phyloP scores from a whole-genome alignment of 2,113 vertebrate genomes.

The Strix uralensis region DNA sequence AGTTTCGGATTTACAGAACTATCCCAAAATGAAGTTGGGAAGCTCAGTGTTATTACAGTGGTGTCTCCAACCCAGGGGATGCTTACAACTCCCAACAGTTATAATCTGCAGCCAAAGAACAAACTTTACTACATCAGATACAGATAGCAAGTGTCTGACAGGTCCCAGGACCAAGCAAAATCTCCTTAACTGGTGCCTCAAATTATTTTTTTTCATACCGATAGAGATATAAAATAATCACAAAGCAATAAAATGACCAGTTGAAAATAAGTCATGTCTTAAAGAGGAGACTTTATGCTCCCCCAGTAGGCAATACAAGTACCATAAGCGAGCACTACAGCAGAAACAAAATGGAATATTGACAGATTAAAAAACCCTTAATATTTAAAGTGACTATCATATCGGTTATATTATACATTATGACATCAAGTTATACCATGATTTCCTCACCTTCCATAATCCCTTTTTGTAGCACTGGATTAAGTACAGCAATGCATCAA shows the following conservation, averaged over 20 bases:
- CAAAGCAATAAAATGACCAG: not conserved
- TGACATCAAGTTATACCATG: accelerated
- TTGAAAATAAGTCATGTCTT: not conserved
- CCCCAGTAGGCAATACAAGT: not conserved
- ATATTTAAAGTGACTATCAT: not conserved
- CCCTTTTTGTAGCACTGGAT: not conserved
- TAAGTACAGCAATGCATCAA: not conserved
- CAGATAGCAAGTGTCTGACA: not conserved
- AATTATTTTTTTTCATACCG: not conserved
- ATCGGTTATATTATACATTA: not conserved
- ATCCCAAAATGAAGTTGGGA: not conserved
- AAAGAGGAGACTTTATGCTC: not conserved
- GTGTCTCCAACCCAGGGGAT: not conserved
- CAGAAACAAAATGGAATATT: not conserved
- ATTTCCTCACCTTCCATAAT: not conserved
- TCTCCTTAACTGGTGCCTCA: not conserved
- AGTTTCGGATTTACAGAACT: not conserved
- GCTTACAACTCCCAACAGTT: not conserved
- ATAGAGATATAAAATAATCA: not conserved
- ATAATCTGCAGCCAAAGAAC: not conserved
- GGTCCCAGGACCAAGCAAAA: not conserved
- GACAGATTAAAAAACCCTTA: not conserved
- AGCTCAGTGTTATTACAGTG: not conserved
- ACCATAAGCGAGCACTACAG: not conserved
- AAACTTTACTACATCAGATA: not conserved